Conservation (phyloP, 2,797 vertebrate genomes). For the Eurystomus glaucurus region DNA sequence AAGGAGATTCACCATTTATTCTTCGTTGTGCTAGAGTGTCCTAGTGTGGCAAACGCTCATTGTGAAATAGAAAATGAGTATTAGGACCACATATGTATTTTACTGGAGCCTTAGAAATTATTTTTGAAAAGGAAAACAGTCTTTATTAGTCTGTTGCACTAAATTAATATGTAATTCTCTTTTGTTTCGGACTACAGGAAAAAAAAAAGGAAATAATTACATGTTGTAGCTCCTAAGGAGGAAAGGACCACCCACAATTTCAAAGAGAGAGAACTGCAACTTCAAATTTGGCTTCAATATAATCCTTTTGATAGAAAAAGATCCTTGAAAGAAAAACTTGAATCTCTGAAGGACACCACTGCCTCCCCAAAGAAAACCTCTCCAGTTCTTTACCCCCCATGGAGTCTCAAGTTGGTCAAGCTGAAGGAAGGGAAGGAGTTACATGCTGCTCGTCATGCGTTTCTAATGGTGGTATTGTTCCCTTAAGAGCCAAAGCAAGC, state of each 20-base stretch:
- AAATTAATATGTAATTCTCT: conserved; percentile 19
- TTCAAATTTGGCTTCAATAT: not conserved
- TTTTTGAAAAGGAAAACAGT: not conserved
- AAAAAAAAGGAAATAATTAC: not conserved
- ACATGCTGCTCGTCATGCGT: not conserved
- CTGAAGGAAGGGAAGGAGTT: not conserved
- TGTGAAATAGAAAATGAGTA: conserved; percentile 45
- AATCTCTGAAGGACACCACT: not conserved
- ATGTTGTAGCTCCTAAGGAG: not conserved
- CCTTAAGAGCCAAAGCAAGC: not conserved
- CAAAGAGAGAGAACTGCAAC: not conserved
- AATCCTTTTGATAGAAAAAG: conserved; percentile 27
- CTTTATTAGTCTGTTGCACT: conserved; percentile 12
- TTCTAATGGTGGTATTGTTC: not conserved
- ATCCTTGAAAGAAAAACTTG: conserved; percentile 5
- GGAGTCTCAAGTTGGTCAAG: not conserved
- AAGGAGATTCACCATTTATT: conserved; percentile 29
- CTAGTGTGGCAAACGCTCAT: conserved; percentile 32
- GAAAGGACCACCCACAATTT: conserved; percentile 47
- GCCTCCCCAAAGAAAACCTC: not conserved
- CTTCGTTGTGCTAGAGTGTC: not conserved
- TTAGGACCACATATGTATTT: conserved; percentile 26
- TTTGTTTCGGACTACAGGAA: not conserved
- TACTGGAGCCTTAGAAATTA: conserved; percentile 25
- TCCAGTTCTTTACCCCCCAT: not conserved